These are phyloP conservation scores for Aphelenchoides besseyi DNA, from an alignment of 1,140 invertebrate species.

Conservation along the genomic window DNA sequence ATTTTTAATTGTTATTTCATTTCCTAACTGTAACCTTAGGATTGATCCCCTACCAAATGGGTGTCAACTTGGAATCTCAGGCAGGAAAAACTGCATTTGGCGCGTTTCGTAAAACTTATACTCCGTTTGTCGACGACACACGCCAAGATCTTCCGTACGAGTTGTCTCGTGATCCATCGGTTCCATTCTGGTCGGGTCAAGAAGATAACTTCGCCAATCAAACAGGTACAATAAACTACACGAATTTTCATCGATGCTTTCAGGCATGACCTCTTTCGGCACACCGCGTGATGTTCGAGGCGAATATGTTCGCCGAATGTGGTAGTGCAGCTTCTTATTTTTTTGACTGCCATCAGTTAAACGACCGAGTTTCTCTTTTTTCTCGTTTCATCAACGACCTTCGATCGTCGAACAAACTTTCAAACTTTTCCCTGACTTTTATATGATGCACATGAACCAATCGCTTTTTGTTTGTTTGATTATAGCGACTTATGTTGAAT, in stretches of 20 bases:
- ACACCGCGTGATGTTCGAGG: constrained; percentile 57
- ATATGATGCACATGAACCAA: too few relatives aligned
- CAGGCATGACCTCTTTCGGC: constrained; percentile 60
- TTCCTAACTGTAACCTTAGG: not conserved
- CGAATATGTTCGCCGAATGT: constrained; percentile 60
- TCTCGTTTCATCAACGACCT: too few relatives aligned
- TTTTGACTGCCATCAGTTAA: too few relatives aligned
- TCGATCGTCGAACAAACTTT: too few relatives aligned
- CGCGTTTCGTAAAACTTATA: constrained; percentile 58
- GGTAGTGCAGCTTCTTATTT: too few relatives aligned
- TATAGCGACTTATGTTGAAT: too few relatives aligned
- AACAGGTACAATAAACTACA: too few relatives aligned
- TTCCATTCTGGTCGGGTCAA: constrained; percentile 62
- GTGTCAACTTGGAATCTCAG: constrained; percentile 61
- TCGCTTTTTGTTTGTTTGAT: too few relatives aligned
- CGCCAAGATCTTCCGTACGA: constrained; percentile 61
- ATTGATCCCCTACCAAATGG: constrained; percentile 63
- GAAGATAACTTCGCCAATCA: constrained; percentile 61
- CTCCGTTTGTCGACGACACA: constrained; percentile 57
- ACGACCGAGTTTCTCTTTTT: too few relatives aligned
- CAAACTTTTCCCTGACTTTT: too few relatives aligned
- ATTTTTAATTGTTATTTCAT: not conserved
- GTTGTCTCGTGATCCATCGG: constrained; percentile 58
- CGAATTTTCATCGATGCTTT: too few relatives aligned
- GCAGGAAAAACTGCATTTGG: constrained; percentile 58